A percentile compares a stretch with the other conserved stretches of the same genome.
These are phyloP conservation scores for Lithosia quadra DNA, from an alignment of 2,888 invertebrate species.

Conservation along the genomic window DNA sequence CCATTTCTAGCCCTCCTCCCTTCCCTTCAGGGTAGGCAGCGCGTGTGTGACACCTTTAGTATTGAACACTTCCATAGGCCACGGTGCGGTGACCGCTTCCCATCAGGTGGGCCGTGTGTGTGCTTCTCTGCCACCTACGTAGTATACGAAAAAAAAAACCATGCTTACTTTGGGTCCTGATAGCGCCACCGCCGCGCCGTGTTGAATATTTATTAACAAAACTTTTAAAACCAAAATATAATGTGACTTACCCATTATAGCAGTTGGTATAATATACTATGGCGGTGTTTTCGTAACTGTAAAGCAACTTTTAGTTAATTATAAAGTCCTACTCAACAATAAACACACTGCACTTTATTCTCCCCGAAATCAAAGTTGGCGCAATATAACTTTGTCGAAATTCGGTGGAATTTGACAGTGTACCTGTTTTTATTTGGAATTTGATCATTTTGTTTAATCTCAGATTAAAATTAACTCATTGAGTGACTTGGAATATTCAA, in stretches of 20 bases:
- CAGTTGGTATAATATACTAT: not conserved
- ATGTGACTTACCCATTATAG: not conserved
- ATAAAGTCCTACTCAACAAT: not conserved
- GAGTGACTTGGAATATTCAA: no score
- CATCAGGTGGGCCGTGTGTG: no score
- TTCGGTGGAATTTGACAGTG: not conserved
- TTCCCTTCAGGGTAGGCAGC: no score
- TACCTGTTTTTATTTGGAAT: not conserved
- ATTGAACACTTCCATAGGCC: no score
- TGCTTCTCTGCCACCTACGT: no score
- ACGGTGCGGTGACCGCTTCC: no score
- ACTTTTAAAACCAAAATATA: not conserved
- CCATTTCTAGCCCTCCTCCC: no score
- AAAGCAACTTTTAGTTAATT: not conserved
- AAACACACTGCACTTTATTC: not conserved
- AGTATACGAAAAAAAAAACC: no score
- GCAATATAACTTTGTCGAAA: not conserved
- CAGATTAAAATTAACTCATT: no score
- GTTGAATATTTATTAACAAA: not conserved
- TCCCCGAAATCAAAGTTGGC: not conserved
- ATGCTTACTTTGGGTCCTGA: no score
- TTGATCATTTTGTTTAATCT: not conserved
- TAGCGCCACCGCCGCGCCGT: no score
- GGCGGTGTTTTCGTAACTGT: not conserved
- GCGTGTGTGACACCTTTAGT: no score